Conservation (phyloP, 2,888 invertebrate genomes). For the Cacoxenus indagator region DNA sequence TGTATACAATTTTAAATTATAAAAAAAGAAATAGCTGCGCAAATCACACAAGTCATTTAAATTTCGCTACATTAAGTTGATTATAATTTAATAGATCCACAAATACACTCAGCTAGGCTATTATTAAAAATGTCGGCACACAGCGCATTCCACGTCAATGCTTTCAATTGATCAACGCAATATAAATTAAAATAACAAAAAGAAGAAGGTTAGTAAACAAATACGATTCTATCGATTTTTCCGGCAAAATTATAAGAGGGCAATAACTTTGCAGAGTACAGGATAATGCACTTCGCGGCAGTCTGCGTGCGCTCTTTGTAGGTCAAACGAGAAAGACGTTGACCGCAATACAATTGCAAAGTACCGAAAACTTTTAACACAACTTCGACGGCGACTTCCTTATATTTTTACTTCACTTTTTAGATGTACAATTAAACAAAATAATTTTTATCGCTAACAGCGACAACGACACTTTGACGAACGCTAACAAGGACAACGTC, state of each 20-base stretch:
- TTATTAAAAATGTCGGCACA: neutral
- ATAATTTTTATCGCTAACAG: neutral
- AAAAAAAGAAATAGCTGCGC: no score
- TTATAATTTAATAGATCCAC: no score
- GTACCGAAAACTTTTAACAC: neutral
- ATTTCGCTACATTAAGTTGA: no score
- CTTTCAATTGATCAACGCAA: no score
- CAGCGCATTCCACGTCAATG: no score
- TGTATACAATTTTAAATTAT: no score
- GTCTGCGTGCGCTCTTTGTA: neutral
- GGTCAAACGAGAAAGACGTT: neutral
- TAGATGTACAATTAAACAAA: neutral
- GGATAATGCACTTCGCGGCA: constrained; percentile 65
- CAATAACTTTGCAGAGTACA: constrained; percentile 59
- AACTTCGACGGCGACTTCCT: no score
- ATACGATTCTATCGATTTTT: constrained; percentile 65
- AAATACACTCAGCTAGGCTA: no score
- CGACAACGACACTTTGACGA: neutral
- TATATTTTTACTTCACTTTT: neutral
- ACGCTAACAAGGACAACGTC: constrained; percentile 23
- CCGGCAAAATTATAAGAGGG: constrained; percentile 46
- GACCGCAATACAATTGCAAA: neutral
- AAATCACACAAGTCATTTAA: no score
- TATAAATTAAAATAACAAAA: constrained; percentile 18
- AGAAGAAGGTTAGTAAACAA: constrained; percentile 34